Percentiles rank a stretch among this genome's conserved stretches.
Conservation (phyloP, 2,888 invertebrate species). For the Melanostoma scalare region DNA sequence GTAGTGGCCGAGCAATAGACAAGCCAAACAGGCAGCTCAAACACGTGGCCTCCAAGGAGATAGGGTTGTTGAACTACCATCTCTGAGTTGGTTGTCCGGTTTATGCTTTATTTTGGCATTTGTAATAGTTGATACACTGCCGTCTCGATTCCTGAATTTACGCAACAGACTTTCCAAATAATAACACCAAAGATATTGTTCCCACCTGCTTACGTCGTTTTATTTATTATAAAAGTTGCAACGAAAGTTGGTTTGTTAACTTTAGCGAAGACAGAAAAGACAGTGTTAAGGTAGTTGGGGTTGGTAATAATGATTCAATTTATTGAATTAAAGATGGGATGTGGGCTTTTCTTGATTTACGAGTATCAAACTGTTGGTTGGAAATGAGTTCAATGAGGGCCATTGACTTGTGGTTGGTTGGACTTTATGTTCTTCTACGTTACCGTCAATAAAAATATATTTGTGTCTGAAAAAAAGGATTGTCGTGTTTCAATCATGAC, state of each 20-base stretch:
- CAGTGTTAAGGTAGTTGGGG: neutral
- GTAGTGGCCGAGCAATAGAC: neutral
- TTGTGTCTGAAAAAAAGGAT: too few relatives aligned
- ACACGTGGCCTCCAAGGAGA: conserved; percentile 27
- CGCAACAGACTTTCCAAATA: conserved; percentile 5
- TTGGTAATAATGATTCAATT: too few relatives aligned
- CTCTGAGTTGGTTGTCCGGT: conserved; percentile 64
- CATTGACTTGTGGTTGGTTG: too few relatives aligned
- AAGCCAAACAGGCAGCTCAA: conserved; percentile 14
- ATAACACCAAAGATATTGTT: conserved; percentile 19
- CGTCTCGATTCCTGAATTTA: neutral
- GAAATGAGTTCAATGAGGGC: too few relatives aligned
- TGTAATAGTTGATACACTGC: conserved; percentile 25
- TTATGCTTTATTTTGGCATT: conserved; percentile 52
- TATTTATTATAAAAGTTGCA: too few relatives aligned
- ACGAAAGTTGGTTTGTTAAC: neutral
- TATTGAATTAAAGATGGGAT: too few relatives aligned
- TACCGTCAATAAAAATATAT: too few relatives aligned
- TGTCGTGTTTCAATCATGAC: too few relatives aligned
- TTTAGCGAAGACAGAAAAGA: neutral
- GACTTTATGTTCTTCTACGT: too few relatives aligned
- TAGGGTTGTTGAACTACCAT: conserved; percentile 36
- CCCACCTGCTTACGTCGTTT: conserved; percentile 31
- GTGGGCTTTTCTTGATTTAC: too few relatives aligned
- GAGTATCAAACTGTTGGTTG: too few relatives aligned